Conservation (phyloP, 1,140 invertebrate genomes). For the Prorops nasuta region DNA sequence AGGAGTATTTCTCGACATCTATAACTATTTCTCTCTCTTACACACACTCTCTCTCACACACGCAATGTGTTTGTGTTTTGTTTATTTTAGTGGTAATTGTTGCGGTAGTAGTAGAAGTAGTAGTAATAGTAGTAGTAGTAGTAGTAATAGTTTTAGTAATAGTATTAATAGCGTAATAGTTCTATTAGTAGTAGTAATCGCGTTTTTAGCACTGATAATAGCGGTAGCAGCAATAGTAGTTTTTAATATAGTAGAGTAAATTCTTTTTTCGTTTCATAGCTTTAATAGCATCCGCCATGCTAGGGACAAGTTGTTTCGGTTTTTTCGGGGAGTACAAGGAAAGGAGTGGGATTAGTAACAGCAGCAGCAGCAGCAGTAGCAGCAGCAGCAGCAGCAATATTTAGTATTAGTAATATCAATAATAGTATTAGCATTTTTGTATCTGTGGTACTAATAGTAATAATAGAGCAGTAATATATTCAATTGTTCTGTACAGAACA, state of each 20-base stretch:
- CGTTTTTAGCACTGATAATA: conserved; percentile 26
- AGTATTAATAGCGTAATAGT: conserved; percentile 28
- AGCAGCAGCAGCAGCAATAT: not conserved
- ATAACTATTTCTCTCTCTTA: conserved; percentile 25
- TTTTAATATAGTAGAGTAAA: no score
- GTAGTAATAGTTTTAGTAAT: conserved; percentile 33
- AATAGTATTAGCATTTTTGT: not conserved
- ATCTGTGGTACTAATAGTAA: conserved; percentile 6
- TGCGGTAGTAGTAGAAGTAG: conserved; percentile 29
- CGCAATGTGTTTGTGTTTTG: no score
- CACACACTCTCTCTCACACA: no score
- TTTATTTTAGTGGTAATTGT: conserved; percentile 14
- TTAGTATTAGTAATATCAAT: not conserved
- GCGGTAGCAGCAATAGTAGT: conserved; percentile 19
- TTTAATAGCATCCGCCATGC: no score
- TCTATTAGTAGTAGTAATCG: conserved; percentile 32
- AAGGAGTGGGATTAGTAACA: no score
- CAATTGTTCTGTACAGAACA: no score
- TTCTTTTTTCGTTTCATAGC: no score
- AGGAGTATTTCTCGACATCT: conserved; percentile 29
- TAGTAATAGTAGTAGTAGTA: conserved; percentile 19
- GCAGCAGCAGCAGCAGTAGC: conserved; percentile 1
- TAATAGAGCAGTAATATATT: no score
- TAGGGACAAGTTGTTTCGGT: no score
- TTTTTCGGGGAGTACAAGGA: no score